Evolutionary conservation across 2,113 vertebrate genomes (phyloP).

Genomic region (Oceanodroma tethys): DNA sequence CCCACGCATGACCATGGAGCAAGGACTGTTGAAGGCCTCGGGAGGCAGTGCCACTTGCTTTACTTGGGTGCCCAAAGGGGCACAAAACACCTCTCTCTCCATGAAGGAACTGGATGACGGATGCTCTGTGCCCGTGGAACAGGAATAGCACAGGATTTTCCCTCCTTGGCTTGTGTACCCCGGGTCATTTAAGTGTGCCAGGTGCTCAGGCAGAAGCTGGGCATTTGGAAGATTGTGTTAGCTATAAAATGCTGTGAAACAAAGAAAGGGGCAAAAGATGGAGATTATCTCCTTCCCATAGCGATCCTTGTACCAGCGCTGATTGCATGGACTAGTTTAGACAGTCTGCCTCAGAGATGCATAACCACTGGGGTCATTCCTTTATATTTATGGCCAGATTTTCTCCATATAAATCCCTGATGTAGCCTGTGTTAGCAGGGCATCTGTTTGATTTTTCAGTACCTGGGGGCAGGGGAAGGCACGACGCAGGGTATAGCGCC

Average conservation of each 20-base stretch:
- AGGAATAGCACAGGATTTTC: background rate
- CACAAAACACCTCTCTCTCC: too few species aligned
- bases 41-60: background rate
- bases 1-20: background rate
- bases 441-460: background rate
- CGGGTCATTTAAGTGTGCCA: too few species aligned
- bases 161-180: fast-evolving
- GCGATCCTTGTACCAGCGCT: background rate
- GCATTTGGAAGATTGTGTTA: too few species aligned
- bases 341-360: background rate
- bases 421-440: background rate
- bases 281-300: background rate
- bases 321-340: background rate
- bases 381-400: background rate
- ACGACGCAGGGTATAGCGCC: fast-evolving
- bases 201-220: background rate
- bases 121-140: background rate
- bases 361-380: background rate
- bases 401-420: background rate
- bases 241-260: background rate
- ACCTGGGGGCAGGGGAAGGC: background rate
- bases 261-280: background rate
- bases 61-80: background rate
- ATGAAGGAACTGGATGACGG: background rate
- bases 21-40: background rate